A percentile compares a stretch with the other conserved stretches of the same genome.
These are phyloP conservation scores for Tenebrosternarchus preto DNA, from an alignment of 2,113 vertebrate species.

Conservation along the genomic window DNA sequence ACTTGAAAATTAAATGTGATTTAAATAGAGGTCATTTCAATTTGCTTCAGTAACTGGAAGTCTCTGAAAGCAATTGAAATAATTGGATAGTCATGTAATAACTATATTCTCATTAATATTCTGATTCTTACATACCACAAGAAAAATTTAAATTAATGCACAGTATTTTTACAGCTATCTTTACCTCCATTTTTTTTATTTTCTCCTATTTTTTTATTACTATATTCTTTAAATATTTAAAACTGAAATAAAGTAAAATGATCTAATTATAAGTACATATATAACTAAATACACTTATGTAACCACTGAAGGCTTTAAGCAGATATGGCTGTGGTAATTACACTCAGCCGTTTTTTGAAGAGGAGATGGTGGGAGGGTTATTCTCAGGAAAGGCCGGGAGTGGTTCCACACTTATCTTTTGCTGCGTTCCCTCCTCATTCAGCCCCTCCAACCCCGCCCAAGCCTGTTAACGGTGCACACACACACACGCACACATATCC, in stretches of 20 bases:
- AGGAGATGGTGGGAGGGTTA: constrained; percentile 26
- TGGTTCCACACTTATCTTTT: constrained; percentile 64
- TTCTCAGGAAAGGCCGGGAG: constrained; percentile 68
- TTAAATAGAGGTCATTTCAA: constrained; percentile 2
- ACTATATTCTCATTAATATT: constrained; percentile 35
- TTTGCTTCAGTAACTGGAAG: neutral
- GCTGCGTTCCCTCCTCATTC: constrained; percentile 49
- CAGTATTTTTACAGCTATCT: neutral
- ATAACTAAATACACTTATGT: neutral
- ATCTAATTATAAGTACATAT: constrained; percentile 4
- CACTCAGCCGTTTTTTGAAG: neutral
- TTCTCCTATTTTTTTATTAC: constrained; percentile 23
- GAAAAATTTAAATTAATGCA: constrained; percentile 31
- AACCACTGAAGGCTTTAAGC: neutral
- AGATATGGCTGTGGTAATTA: neutral
- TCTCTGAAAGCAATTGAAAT: constrained; percentile 31
- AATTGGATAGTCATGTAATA: constrained; percentile 30
- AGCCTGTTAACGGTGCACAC: constrained; percentile 31
- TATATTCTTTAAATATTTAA: neutral
- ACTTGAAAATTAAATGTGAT: neutral
- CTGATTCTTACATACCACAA: constrained; percentile 20
- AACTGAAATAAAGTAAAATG: neutral
- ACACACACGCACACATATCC: constrained; percentile 37
- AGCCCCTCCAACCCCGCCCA: constrained; percentile 39
- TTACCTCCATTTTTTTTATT: neutral